These are phyloP conservation scores for Lepus europaeus DNA, from an alignment of 2,113 vertebrate genomes.

Conservation along the genomic window DNA sequence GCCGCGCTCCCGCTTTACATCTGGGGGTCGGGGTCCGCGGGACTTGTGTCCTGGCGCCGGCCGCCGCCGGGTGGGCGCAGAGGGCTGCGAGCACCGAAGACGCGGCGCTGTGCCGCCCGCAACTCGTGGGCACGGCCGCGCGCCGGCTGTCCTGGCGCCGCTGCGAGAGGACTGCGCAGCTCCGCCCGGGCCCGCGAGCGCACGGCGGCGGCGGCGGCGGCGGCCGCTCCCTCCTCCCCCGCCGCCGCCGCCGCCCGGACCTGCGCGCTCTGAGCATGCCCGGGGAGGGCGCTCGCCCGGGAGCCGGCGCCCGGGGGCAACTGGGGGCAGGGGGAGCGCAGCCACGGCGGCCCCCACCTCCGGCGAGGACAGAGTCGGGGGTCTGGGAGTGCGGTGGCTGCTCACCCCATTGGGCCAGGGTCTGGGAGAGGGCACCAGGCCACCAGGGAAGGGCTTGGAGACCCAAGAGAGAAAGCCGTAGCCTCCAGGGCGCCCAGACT, in stretches of 20 bases:
- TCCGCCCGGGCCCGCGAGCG: conserved; percentile 88
- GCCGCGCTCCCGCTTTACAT: conserved; percentile 85
- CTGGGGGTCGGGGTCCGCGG: conserved; percentile 82
- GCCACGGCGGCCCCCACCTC: background rate
- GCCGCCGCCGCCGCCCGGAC: conserved; percentile 64
- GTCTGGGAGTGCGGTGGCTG: no score
- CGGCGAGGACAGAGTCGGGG: no score
- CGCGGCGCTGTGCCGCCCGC: conserved; percentile 64
- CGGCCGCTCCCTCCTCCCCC: conserved; percentile 59
- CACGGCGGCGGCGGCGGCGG: conserved; percentile 64
- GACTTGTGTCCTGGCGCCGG: conserved; percentile 50
- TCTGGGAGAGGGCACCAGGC: background rate
- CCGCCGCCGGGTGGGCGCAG: conserved; percentile 28
- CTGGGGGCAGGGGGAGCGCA: background rate
- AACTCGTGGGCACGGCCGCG: conserved; percentile 76
- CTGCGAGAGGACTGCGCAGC: conserved; percentile 86
- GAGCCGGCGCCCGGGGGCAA: background rate
- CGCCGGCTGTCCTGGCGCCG: conserved; percentile 82
- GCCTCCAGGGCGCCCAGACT: background rate
- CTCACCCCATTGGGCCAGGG: background rate
- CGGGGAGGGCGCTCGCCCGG: conserved; percentile 41
- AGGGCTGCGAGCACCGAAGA: background rate
- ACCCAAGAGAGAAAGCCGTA: background rate
- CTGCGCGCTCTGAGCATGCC: conserved; percentile 84
- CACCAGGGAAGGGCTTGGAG: background rate